Evolutionary conservation across 2,888 invertebrate genomes (phyloP).

Genomic region (Dicranocentrus wangi): DNA sequence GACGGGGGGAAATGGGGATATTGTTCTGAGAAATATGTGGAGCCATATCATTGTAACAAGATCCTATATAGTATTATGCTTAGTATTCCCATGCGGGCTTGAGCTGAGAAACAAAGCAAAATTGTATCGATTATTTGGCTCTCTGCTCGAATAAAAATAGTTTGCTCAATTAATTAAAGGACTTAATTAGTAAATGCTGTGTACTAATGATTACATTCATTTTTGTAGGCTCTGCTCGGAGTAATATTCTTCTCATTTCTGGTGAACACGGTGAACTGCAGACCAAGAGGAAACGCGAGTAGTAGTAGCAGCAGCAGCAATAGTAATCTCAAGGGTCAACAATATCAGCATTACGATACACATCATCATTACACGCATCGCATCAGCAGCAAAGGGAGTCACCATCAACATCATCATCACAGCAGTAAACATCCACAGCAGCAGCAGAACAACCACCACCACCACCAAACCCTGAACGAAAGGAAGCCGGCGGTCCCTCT

Average conservation of each 20-base stretch:
- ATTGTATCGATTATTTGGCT: neutral
- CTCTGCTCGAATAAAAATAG: neutral
- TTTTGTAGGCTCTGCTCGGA: conserved; percentile 39
- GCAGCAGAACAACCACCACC: conserved; percentile 36
- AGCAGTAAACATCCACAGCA: conserved; percentile 40
- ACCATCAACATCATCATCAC: conserved; percentile 51
- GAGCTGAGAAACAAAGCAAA: neutral
- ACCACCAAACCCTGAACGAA: conserved; percentile 1
- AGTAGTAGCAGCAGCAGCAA: conserved; percentile 33
- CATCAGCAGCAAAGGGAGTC: conserved; percentile 49
- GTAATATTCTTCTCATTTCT: conserved; percentile 49
- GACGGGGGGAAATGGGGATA: neutral
- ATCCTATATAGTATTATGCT: too few relatives aligned
- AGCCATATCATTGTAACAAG: neutral
- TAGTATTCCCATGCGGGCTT: neutral
- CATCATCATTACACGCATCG: conserved; percentile 57
- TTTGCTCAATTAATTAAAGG: conserved; percentile 21
- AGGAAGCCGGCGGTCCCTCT: conserved; percentile 1
- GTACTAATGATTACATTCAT: conserved; percentile 12
- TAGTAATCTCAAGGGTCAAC: conserved; percentile 52
- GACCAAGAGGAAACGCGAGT: conserved; percentile 55
- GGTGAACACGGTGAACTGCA: conserved; percentile 35
- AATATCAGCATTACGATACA: conserved; percentile 57
- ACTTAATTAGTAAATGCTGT: conserved; percentile 16
- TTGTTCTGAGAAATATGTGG: neutral